phyloP scores from a whole-genome alignment of 1,140 invertebrate genomes.

The Marisa cornuarietis region DNA sequence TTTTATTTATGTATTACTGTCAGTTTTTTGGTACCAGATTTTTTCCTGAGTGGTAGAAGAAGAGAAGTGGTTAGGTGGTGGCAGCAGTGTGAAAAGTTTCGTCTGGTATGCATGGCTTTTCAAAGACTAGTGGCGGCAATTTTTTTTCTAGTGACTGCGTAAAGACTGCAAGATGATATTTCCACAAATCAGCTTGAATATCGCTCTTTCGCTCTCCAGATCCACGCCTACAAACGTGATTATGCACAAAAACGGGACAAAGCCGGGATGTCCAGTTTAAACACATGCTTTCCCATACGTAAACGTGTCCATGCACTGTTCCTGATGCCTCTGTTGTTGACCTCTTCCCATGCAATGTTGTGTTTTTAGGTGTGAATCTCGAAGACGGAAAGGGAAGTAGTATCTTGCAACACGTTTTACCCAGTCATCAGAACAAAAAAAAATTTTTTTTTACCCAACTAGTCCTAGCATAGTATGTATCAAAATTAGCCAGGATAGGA shows the following conservation, averaged over 20 bases:
- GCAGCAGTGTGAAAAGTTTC: neutral
- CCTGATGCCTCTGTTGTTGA: neutral
- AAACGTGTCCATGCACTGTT: neutral
- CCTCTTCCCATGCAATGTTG: no score
- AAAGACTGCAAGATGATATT: neutral
- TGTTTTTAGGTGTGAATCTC: no score
- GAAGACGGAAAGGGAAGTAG: no score
- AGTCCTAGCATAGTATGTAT: no score
- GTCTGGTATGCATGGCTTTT: neutral
- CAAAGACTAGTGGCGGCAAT: neutral
- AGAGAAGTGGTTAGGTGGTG: neutral
- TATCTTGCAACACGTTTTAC: no score
- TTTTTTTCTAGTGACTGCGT: neutral
- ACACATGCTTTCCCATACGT: neutral
- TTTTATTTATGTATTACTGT: conserved; percentile 1
- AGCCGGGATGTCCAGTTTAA: no score
- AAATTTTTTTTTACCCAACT: no score
- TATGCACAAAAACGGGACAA: neutral
- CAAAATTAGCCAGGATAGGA: no score
- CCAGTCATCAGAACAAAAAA: no score
- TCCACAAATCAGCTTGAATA: neutral
- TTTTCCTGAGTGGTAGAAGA: neutral
- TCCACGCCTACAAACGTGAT: neutral
- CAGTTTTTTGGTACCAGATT: neutral
- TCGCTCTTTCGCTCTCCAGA: neutral